A percentile compares a stretch with the other conserved stretches of the same genome.
These are phyloP conservation scores for Cynopterus sphinx DNA, from an alignment of 2,797 vertebrate species.

Conservation along the genomic window DNA sequence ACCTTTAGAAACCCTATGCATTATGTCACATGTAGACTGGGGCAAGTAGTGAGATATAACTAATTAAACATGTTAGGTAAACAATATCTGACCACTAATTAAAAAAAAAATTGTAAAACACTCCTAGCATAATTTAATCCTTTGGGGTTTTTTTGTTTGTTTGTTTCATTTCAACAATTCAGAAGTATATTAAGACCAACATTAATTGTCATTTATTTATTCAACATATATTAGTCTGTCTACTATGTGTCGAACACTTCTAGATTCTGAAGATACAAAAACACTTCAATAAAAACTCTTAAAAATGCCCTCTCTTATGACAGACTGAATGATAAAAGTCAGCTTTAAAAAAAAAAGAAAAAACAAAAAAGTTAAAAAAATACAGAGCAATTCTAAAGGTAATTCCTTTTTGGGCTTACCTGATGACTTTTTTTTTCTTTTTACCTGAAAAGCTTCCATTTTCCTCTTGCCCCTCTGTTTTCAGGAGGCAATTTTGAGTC, in stretches of 20 bases:
- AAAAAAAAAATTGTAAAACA: constrained; percentile 7
- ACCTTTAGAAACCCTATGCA: not conserved
- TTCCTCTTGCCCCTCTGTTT: not conserved
- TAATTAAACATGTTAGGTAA: not conserved
- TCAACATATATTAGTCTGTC: not conserved
- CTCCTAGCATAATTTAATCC: not conserved
- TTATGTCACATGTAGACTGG: not conserved
- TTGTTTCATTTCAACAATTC: constrained; percentile 6
- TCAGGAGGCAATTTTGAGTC: not conserved
- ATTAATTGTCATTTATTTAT: not conserved
- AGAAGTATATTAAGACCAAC: constrained; percentile 44
- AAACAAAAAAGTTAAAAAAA: not conserved
- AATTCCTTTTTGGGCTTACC: not conserved
- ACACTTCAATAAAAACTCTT: not conserved
- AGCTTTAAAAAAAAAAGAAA: too few relatives aligned
- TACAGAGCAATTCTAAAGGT: not conserved
- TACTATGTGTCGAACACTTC: not conserved
- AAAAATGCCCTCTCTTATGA: not conserved
- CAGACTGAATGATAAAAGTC: not conserved
- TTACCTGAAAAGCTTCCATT: not conserved
- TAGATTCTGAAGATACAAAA: not conserved
- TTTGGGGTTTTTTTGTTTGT: not conserved
- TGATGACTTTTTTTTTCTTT: not conserved
- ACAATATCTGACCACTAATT: not conserved
- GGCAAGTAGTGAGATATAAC: not conserved